Conservation (phyloP, 2,797 vertebrate genomes). For the Hoplostethus mediterraneus region DNA sequence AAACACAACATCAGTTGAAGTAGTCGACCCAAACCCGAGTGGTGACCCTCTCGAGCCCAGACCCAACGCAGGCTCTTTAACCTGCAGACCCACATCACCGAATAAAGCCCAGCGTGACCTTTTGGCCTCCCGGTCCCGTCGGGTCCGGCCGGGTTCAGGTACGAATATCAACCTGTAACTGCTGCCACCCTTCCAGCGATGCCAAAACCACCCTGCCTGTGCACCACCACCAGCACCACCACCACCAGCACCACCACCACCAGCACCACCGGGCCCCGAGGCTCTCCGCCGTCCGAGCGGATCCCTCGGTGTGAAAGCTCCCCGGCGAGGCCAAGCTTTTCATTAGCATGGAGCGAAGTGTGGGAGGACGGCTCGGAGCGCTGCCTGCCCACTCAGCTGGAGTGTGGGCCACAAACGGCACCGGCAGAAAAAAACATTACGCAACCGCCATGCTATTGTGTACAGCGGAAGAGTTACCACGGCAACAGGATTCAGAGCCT, state of each 20-base stretch:
- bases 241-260: no score
- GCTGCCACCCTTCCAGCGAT: background rate
- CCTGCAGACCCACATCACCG: no score
- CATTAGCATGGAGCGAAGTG: slow-evolving; percentile 75
- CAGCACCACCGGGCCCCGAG: background rate
- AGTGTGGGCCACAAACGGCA: slow-evolving; percentile 74
- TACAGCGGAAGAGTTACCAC: slow-evolving; percentile 80
- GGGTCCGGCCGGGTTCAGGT: background rate
- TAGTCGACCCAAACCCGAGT: no score
- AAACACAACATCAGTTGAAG: no score
- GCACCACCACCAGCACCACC: background rate
- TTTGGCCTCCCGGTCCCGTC: background rate
- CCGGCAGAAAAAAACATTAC: slow-evolving; percentile 74
- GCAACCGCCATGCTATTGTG: slow-evolving; percentile 79
- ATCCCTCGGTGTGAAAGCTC: slow-evolving; percentile 45
- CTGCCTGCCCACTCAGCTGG: slow-evolving; percentile 75
- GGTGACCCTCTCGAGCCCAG: no score
- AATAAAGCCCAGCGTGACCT: background rate
- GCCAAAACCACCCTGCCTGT: background rate
- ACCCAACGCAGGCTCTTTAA: no score
- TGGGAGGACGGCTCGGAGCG: slow-evolving; percentile 77
- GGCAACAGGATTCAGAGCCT: slow-evolving; percentile 77
- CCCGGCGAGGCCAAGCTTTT: slow-evolving; percentile 70
- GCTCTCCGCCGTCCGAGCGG: slow-evolving; percentile 24
- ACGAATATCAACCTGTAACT: background rate